phyloP scores from a whole-genome alignment of 2,797 vertebrate species.

The Myiothlypis coronata region DNA sequence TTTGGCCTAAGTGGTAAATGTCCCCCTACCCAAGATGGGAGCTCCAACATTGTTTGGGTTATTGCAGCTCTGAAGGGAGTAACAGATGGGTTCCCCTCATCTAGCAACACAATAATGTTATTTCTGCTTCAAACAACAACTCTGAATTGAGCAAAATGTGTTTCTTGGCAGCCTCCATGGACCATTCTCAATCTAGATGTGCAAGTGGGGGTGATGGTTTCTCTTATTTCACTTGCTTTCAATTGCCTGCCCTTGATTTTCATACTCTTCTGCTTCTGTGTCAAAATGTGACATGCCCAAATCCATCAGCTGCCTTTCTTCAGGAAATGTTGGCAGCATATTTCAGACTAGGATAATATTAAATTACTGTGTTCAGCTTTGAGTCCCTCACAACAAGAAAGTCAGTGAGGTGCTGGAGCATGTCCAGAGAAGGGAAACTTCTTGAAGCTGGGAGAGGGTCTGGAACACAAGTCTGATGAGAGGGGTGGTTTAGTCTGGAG shows the following conservation, averaged over 20 bases:
- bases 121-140: not conserved
- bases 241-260: not conserved
- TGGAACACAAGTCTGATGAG: not conserved
- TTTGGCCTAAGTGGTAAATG: not conserved
- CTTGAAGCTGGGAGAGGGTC: not conserved
- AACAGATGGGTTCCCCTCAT: not conserved
- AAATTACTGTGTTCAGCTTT: not conserved
- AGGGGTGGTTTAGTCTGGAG: not conserved
- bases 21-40: not conserved
- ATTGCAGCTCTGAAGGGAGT: not conserved
- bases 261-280: not conserved
- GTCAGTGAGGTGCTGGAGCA: not conserved
- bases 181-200: rapidly evolving
- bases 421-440: not conserved
- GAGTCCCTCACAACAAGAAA: not conserved
- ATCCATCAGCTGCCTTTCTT: not conserved
- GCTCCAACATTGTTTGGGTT: not conserved
- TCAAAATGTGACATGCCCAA: not conserved
- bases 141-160: not conserved
- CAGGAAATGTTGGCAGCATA: not conserved
- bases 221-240: not conserved
- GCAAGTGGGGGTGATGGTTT: not conserved
- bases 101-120: not conserved
- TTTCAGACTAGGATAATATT: not conserved
- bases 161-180: not conserved